Percentiles rank a stretch among this genome's conserved stretches.
Evolutionary conservation across 1,140 invertebrate species (phyloP).

Genomic region (Drosophila simulans): DNA sequence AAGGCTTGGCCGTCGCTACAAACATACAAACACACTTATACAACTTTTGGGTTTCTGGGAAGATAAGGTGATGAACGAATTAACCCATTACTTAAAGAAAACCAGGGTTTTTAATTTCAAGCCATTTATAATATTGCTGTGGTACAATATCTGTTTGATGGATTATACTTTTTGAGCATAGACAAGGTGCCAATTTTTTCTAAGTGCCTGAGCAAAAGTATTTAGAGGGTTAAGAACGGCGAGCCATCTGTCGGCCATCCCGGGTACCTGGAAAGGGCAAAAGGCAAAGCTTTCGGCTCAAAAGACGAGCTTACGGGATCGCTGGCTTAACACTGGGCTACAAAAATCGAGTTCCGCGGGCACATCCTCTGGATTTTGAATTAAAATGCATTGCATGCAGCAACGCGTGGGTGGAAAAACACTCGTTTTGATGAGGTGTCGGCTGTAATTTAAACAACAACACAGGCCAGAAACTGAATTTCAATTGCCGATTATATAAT

Average conservation of each 20-base stretch:
- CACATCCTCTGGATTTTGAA: conserved; percentile 44
- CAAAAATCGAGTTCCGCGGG: conserved; percentile 18
- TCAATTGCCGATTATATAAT: conserved; percentile 73
- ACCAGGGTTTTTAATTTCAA: neutral
- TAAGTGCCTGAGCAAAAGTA: neutral
- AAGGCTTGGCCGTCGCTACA: conserved; percentile 64
- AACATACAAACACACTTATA: conserved; percentile 14
- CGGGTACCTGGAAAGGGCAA: conserved; percentile 52
- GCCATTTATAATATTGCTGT: too few relatives aligned
- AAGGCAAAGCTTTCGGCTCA: conserved; percentile 41
- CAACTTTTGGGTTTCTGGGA: conserved; percentile 8
- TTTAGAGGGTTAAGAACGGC: conserved; percentile 30
- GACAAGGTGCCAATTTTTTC: neutral
- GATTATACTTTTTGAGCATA: neutral
- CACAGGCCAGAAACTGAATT: conserved; percentile 57
- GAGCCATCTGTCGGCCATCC: conserved; percentile 71
- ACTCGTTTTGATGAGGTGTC: conserved; percentile 81
- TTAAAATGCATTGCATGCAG: conserved; percentile 52
- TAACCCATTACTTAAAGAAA: conserved; percentile 4
- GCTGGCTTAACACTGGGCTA: conserved; percentile 13
- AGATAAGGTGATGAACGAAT: neutral
- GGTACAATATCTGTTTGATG: neutral
- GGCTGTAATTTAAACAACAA: conserved; percentile 77
- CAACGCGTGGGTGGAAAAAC: conserved; percentile 66
- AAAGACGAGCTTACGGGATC: conserved; percentile 63